Conservation (phyloP, 2,888 invertebrate species). For the Pollenia labialis region DNA sequence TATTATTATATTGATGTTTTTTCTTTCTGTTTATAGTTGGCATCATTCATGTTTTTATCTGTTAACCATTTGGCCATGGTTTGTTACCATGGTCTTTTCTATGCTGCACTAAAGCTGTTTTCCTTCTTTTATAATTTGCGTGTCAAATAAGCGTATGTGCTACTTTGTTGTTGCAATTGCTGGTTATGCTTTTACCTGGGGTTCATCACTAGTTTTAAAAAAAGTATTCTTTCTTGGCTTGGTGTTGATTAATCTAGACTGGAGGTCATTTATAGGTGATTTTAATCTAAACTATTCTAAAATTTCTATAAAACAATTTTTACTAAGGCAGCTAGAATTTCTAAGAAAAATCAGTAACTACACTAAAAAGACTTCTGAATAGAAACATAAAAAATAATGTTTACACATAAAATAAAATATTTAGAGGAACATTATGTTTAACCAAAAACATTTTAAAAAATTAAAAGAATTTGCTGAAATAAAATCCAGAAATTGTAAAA, state of each 20-base stretch:
- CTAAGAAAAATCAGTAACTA: constrained; percentile 10
- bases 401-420: not conserved
- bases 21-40: constrained; percentile 17
- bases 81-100: constrained; percentile 19
- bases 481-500: not conserved
- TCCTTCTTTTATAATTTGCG: constrained; percentile 68
- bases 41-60: constrained; percentile 69
- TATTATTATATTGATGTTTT: constrained; percentile 15
- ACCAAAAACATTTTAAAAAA: not conserved
- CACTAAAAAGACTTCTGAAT: not conserved
- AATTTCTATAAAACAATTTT: constrained; percentile 24
- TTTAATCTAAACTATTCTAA: constrained; percentile 64
- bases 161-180: constrained; percentile 63
- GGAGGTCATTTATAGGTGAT: constrained; percentile 68
- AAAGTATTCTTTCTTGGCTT: not conserved
- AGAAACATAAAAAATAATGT: too few relatives aligned
- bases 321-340: not conserved
- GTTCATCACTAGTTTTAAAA: constrained; percentile 31
- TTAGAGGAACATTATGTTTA: not conserved
- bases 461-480: not conserved
- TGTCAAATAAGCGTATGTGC: constrained; percentile 73
- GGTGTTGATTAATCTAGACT: constrained; percentile 71
- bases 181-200: not conserved
- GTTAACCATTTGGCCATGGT: constrained; percentile 41
- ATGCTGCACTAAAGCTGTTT: constrained; percentile 11